Conservation (phyloP, 2,888 invertebrate genomes). For the Rhagium mordax region DNA sequence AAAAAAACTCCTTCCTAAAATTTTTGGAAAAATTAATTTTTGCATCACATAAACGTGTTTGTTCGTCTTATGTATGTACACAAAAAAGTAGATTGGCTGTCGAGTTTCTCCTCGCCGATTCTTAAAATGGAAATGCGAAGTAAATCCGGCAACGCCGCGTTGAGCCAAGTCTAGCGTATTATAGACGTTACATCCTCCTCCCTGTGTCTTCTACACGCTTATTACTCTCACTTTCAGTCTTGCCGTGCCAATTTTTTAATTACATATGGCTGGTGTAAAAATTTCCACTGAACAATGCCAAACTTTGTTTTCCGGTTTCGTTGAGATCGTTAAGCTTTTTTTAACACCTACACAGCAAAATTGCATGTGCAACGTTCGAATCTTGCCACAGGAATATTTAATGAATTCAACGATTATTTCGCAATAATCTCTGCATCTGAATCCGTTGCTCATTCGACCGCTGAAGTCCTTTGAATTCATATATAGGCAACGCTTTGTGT, state of each 20-base stretch:
- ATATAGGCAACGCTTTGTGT: conserved; percentile 58
- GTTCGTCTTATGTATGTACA: too few relatives aligned
- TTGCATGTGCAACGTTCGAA: neutral
- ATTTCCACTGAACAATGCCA: conserved; percentile 39
- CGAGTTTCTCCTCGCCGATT: too few relatives aligned
- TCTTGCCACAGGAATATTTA: neutral
- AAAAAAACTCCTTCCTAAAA: too few relatives aligned
- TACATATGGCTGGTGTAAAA: conserved; percentile 34
- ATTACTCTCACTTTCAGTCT: conserved; percentile 46
- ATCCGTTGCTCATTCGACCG: conserved; percentile 5
- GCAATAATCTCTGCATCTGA: conserved; percentile 14
- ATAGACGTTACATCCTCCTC: conserved; percentile 32
- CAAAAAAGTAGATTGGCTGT: too few relatives aligned
- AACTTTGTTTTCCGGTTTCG: conserved; percentile 27
- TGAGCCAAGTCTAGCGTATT: conserved; percentile 29
- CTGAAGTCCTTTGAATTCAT: conserved; percentile 42
- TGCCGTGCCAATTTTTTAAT: conserved; percentile 47
- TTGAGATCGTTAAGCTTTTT: neutral
- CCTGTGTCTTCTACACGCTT: conserved; percentile 24
- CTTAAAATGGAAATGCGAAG: neutral
- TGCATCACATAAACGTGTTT: too few relatives aligned
- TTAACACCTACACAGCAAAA: neutral
- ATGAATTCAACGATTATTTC: neutral
- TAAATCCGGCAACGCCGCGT: conserved; percentile 26
- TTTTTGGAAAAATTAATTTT: too few relatives aligned